Percentiles rank a stretch among this genome's conserved stretches.
phyloP scores from a whole-genome alignment of 2,888 invertebrate species.

The Sinodicranocentrus sp. region DNA sequence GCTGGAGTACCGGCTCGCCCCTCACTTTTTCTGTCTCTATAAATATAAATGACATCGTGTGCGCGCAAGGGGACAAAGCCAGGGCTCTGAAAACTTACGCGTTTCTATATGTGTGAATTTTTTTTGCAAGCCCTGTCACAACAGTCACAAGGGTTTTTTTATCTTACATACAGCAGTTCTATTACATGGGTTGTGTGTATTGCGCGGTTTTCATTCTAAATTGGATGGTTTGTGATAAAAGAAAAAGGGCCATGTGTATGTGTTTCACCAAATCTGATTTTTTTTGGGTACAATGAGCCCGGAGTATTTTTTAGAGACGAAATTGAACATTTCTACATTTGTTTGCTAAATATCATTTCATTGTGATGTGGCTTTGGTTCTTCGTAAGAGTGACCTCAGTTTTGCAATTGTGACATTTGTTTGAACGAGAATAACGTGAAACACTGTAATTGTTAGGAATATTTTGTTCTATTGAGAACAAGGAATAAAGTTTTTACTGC shows the following conservation, averaged over 20 bases:
- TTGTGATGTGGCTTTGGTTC: conserved; percentile 35
- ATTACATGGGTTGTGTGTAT: not conserved
- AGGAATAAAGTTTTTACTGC: conserved; percentile 3
- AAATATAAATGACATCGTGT: conserved; percentile 52
- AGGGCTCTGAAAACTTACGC: not conserved
- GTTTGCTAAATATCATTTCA: conserved; percentile 44
- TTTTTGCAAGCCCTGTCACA: not conserved
- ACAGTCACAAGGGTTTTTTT: conserved; percentile 12
- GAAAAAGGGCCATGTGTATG: conserved; percentile 10
- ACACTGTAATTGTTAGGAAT: not conserved
- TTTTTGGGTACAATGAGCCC: not conserved
- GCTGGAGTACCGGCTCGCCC: conserved; percentile 39
- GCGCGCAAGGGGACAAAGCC: conserved; percentile 44
- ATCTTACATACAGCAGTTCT: conserved; percentile 14
- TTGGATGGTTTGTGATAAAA: conserved; percentile 27
- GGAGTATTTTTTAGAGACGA: conserved; percentile 23
- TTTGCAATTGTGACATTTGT: too few relatives aligned
- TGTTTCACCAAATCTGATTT: not conserved
- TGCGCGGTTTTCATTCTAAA: conserved; percentile 26
- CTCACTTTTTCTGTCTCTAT: conserved; percentile 26
- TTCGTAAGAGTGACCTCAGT: conserved; percentile 5
- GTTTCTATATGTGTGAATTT: not conserved
- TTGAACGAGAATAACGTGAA: too few relatives aligned
- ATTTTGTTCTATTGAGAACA: not conserved
- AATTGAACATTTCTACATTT: conserved; percentile 39